Evolutionary conservation across 2,797 vertebrate species (phyloP), one percentile per base, ranked within the genome.

Genomic region (Distichodus sexfasciatus): DNA sequence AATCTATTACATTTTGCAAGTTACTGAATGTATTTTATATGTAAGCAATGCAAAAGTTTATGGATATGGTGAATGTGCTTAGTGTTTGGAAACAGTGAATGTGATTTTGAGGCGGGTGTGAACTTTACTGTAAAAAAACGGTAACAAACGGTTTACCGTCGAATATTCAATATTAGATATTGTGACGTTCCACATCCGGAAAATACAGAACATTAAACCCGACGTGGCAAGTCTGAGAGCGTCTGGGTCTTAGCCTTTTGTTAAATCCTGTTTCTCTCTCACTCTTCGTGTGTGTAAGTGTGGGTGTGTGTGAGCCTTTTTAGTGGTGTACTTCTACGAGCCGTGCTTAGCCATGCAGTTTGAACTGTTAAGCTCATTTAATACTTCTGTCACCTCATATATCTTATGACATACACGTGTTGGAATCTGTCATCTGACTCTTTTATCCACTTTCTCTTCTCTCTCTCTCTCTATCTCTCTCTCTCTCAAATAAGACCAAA

Each of bases 391-490:
- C 78, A 73, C 53, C 72, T 76, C 69, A 55, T 80, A 70, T 73
- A 75, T 77, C 81, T 73, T 60, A 40, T 79, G 76, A 79, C 73
- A 77, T 23, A 53, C 71, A 65, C 66, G 77, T 75, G 79, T 71
- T 77, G 75, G 70, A 79, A 75, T 81, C 66, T 38, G 73, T 77
- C 71, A 29, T 75, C 68, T 71, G 51, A 17, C 10, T 57, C 76
- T 78, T 72, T 76, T 69, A 75, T 66, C 76, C 65, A 71, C 62
- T n/a, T n/a, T n/a, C n/a, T n/a, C n/a, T n/a, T 78, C 55, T 54
- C 58, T 74, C 14, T 8, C 35, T 78, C 55, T 54, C 58, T 74
- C 14, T 8, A n/a, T n/a, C n/a, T n/a, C n/a, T n/a, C n/a, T 78
- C 55, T 54, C 58, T 74, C 14, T 8, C 35, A 69, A 68, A 75